Base-by-base conservation (phyloP, 1,140 invertebrate genomes). In the Drosophila orena region DNA sequence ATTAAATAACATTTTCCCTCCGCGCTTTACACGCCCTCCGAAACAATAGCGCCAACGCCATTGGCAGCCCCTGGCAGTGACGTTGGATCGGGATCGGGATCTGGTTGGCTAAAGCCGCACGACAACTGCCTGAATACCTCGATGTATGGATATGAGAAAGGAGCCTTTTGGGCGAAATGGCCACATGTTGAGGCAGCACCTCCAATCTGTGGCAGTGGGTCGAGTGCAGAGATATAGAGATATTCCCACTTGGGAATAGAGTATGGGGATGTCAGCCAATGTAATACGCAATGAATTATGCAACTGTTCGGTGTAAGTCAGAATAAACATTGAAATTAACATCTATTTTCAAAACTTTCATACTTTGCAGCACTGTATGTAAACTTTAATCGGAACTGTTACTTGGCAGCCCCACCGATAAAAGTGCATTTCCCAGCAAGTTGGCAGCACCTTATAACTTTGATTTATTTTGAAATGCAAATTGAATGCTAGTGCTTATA, bases 1-100 rank as follows among this genome's bases (percentile, higher is more conserved):
- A 88, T 88, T 88, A 88, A 89, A 83, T 83, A 89, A 70, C 64
- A 83, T 79, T 88, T 89, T 83, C 84, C 69, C 77, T 77, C 12
- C 86, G 84, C 84, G 71, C 71, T 70, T 89, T 64, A 77, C 79
- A 79, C 84, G 76, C 58, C 6, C 27, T 10, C 42, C 17, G 35
- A 68, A 75, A 56, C 55, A 74, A 60, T 47, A 55, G 35, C 44
- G 56, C 30, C 58, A 53, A 56, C 52, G 56, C 38, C 75, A 81
- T 56, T 58, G 47, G 62, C 61, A 59, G 30, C 14, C n/a, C 14
- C 22, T 72, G 30, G 24, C 61, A 35, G 30, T 60, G 24, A 73
- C 37, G 43, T 20, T 40, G 30, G 30, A 30, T 30, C 30, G 65
- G 30, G 12, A 27, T 40, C 38, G 17, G 42, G 17, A 44, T 44